Base-by-base conservation (phyloP, 2,113 vertebrate genomes). In the Carassius carassius region DNA sequence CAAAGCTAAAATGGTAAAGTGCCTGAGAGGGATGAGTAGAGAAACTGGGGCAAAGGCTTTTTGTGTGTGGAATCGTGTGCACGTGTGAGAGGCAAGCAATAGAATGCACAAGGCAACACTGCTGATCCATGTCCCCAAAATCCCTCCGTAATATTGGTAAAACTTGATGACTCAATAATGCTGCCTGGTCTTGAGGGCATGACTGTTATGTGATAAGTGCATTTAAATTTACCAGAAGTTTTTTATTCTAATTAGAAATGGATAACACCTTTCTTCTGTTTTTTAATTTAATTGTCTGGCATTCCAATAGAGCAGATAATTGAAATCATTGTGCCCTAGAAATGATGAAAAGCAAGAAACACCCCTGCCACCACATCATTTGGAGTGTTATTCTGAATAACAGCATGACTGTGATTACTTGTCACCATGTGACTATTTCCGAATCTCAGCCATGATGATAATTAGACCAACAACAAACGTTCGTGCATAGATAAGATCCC, bases 21-120 rank as follows among this genome's bases (percentile, higher is more conserved):
- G 87, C 73, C 78, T 86, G 62, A 86, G 78, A 83, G 81, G 69
- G 81, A 76, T 58, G 35, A 37, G 54, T 35, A 56, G 41, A 83
- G 75, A 86, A 86, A 83, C 79, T 87, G 80, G 85, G 85, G 17
- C 87, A 84, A 77, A 76, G 54, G 83, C 79, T 86, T 88, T 86
- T 69, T 77, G 44, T 79, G 25, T 82, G 63, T 79, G 62, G 78
- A 35, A 49, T 35, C 12, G 3, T 76, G 54, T 80, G 14, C 77
- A 29, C 60, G 63, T 25, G 78, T 37, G 47, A 23, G 14, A n/a
- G 35, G 13, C 14, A n/a, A 67, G 19, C 11, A 47, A 62, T 35
- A 76, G 49, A 86, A 73, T 54, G 60, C 49, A 21, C 51, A 54
- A 35, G 63, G 79, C 80, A 82, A 21, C 3, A 3, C 41, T 81